Percentiles rank a stretch among this genome's conserved stretches.
phyloP scores from a whole-genome alignment of 2,888 invertebrate species.

The Acleris cristana region DNA sequence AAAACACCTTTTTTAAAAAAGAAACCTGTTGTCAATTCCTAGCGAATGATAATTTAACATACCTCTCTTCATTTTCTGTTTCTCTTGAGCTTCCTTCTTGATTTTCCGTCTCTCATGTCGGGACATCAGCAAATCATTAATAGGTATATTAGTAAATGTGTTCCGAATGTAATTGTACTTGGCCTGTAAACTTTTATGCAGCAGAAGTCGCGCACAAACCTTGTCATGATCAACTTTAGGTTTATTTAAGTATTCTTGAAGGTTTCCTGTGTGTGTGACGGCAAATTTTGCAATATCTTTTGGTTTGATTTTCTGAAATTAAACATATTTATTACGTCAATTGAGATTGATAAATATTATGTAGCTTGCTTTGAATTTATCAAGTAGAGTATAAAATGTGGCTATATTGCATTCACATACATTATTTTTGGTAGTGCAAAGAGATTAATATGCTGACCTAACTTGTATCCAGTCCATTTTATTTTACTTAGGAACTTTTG shows the following conservation, averaged over 20 bases:
- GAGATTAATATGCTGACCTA: too few relatives aligned
- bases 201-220: slow-evolving; percentile 70
- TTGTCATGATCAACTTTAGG: slow-evolving; percentile 67
- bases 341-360: too few relatives aligned
- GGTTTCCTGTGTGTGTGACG: slow-evolving; percentile 66
- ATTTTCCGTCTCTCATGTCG: slow-evolving; percentile 68
- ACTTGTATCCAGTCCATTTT: too few relatives aligned
- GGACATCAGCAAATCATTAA: slow-evolving; percentile 75
- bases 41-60: slow-evolving; percentile 32
- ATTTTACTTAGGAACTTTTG: too few relatives aligned
- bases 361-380: too few relatives aligned
- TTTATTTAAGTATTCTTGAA: slow-evolving; percentile 66
- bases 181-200: slow-evolving; percentile 69
- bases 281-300: slow-evolving; percentile 72
- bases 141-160: slow-evolving; percentile 67
- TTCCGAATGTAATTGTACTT: slow-evolving; percentile 68
- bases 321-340: not conserved
- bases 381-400: too few relatives aligned
- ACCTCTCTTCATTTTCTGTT: slow-evolving; percentile 54
- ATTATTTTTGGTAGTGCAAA: too few relatives aligned
- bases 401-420: too few relatives aligned
- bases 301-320: slow-evolving; percentile 75
- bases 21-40: too few relatives aligned
- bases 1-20: too few relatives aligned
- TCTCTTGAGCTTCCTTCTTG: slow-evolving; percentile 70